Percentiles rank a stretch among this genome's conserved stretches.
Evolutionary conservation across 2,888 invertebrate species (phyloP).

Genomic region (Chironomus tentans): DNA sequence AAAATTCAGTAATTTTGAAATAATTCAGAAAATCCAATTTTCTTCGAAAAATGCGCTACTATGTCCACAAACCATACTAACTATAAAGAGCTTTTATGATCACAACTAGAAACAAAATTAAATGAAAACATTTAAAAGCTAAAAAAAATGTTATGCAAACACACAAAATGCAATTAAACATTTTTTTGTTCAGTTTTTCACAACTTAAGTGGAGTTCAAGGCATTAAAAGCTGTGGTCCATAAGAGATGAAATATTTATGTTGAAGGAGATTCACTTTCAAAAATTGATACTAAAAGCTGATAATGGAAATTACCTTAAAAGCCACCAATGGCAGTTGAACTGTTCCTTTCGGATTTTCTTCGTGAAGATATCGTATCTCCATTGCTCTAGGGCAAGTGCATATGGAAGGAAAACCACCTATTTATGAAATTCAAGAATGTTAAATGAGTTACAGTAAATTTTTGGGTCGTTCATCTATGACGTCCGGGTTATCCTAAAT

Average conservation of each 20-base stretch:
- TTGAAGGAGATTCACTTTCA: no score
- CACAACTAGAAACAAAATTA: not conserved
- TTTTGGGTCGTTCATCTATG: no score
- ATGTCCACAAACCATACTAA: not conserved
- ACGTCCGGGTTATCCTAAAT: no score
- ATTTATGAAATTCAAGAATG: not conserved
- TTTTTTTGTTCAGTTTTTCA: not conserved
- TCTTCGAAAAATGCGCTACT: no score
- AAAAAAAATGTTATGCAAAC: conserved; percentile 10
- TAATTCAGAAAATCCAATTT: no score
- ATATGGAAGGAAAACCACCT: conserved; percentile 64
- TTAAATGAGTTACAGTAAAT: no score
- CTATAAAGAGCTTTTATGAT: not conserved
- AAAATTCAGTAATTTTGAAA: no score
- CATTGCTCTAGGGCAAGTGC: conserved; percentile 76
- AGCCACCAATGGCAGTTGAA: conserved; percentile 87
- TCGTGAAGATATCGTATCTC: conserved; percentile 78
- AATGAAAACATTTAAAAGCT: not conserved
- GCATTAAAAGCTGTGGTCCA: no score
- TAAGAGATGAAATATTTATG: no score
- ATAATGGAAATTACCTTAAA: conserved; percentile 50
- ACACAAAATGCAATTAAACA: not conserved
- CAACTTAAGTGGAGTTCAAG: not conserved
- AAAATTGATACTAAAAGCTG: not conserved
- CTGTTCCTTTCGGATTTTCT: conserved; percentile 60